Conservation (phyloP, 2,888 invertebrate genomes). For the Myopa tessellatipennis region DNA sequence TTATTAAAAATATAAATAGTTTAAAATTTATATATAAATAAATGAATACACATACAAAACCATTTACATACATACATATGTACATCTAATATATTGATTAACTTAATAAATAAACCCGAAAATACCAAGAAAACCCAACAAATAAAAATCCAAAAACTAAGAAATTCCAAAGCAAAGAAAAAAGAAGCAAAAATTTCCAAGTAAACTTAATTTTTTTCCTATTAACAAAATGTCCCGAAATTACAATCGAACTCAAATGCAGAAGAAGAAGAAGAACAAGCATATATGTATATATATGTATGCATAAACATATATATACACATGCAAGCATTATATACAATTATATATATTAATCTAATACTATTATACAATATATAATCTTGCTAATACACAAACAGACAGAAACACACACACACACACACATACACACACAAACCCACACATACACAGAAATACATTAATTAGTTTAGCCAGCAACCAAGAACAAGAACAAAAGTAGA, state of each 20-base stretch:
- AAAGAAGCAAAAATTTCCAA: not conserved
- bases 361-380: too few species aligned
- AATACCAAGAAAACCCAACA: not conserved
- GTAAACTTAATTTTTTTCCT: constrained; percentile 1
- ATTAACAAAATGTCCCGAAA: not conserved
- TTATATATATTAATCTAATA: not conserved
- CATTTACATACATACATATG: not conserved
- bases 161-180: not conserved
- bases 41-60: constrained; percentile 1
- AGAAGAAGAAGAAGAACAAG: not conserved
- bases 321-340: not conserved
- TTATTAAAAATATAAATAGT: constrained; percentile 3
- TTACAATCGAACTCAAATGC: not conserved
- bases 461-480: not conserved
- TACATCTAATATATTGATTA: constrained; percentile 3
- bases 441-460: not conserved
- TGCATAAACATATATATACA: not conserved
- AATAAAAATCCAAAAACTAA: not conserved
- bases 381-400: too few species aligned
- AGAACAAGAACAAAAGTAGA: not conserved
- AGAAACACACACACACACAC: not conserved
- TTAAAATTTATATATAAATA: constrained; percentile 11
- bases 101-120: not conserved
- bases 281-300: not conserved
- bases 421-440: not conserved